A percentile compares a stretch with the other conserved stretches of the same genome.
These are phyloP conservation scores for Lysandra coridon DNA, from an alignment of 2,888 invertebrate species.

Conservation along the genomic window DNA sequence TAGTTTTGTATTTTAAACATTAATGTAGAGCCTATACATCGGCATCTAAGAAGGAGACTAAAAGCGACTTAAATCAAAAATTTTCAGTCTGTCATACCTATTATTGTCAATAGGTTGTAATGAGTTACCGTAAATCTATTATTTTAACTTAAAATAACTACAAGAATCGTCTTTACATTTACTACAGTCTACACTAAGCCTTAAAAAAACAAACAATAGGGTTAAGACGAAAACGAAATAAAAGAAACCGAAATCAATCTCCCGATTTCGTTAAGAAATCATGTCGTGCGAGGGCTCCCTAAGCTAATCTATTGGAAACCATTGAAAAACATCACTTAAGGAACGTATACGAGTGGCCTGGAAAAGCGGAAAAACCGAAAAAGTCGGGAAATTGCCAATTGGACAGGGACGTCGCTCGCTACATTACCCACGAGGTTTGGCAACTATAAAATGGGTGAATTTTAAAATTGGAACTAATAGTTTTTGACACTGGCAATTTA, in stretches of 20 bases:
- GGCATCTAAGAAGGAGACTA: no score
- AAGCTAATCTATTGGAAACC: conserved; percentile 64
- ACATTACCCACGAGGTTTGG: conserved; percentile 62
- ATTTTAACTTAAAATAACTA: neutral
- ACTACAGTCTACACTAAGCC: neutral
- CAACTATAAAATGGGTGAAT: conserved; percentile 58
- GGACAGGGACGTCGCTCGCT: conserved; percentile 65
- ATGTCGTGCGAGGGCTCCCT: conserved; percentile 33
- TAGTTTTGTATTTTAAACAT: no score
- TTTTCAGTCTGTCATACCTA: no score
- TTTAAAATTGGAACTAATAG: neutral
- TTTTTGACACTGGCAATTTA: neutral
- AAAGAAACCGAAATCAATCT: conserved; percentile 29
- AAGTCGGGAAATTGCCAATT: conserved; percentile 69
- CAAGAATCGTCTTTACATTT: neutral
- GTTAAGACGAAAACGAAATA: conserved; percentile 36
- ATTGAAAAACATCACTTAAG: conserved; percentile 67
- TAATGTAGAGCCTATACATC: no score
- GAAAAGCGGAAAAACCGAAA: conserved; percentile 45
- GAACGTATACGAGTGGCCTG: conserved; percentile 50
- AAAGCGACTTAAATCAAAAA: no score
- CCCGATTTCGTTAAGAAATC: conserved; percentile 25
- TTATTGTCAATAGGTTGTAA: no score
- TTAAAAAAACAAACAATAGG: conserved; percentile 43
- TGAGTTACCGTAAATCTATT: no score